Evolutionary conservation across 2,113 vertebrate species (phyloP), one percentile per base, ranked within the genome.

Genomic region (Aspidoscelis tigris): DNA sequence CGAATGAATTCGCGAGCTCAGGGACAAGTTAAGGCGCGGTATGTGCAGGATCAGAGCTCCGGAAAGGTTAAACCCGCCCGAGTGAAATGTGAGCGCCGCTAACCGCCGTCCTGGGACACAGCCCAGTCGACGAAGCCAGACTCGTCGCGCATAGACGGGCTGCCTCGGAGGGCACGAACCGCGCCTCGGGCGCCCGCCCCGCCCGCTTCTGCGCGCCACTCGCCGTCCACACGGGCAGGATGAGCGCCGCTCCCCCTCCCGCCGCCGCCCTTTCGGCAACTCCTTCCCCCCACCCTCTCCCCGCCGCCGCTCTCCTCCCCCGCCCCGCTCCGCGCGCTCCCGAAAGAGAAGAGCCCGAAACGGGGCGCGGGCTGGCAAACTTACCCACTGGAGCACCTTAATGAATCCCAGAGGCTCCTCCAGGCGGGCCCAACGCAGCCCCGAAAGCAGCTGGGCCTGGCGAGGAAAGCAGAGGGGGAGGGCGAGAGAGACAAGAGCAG

Each of bases 351-450:
- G 92, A 84, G 87, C 90, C 88, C 22, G 8, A 12, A 39, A 33
- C 55, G 74, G 58, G 4, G 16, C 80, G 83, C 66, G 71, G 43
- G 82, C 82, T 9, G 47, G 33, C 26, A 5, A 53, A 95, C 97
- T 96, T 90, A 99, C 98, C 98, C 97, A 99, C 94, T 98, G 96
- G 73, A 99, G 95, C 81, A 98, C 89, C 89, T 98, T 97, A 84
- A 99, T 97, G 89, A 99, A 99, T 7, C 97, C 98, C 89, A 99
- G 87, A 1, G 98, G 98, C 88, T 99, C 98, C 88, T 96, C 97
- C 89, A 99, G 91, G 24, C 97, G 96, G 50, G 93, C 93, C 88
- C 98, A 93, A 87, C 97, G 97, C 69, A 98, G 88, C 64, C 86
- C 94, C 81, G 96, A 95, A 10, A 95, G 91, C 88, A 96, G 89